phyloP scores from a whole-genome alignment of 1,140 invertebrate species.

The Neomicropteryx cornuta region DNA sequence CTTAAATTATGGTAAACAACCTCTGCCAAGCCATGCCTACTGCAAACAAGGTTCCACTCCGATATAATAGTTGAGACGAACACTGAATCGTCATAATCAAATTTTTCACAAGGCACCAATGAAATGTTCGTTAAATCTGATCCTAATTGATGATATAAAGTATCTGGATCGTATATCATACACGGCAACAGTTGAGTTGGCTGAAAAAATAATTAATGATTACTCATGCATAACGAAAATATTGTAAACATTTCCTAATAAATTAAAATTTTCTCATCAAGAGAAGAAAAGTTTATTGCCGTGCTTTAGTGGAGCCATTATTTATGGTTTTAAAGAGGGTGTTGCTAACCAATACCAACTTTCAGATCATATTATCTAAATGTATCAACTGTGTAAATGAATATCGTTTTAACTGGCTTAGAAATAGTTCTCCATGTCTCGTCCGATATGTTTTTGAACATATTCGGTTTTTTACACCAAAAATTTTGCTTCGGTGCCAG shows the following conservation, averaged over 20 bases:
- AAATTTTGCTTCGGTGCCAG: slow-evolving; percentile 46
- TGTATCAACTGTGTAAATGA: too few relatives aligned
- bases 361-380: too few relatives aligned
- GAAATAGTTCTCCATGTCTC: slow-evolving; percentile 29
- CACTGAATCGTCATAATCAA: slow-evolving; percentile 44
- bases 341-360: too few relatives aligned
- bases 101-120: slow-evolving; percentile 37
- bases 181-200: slow-evolving; percentile 26
- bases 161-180: slow-evolving; percentile 29
- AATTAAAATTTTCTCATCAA: too few relatives aligned
- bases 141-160: slow-evolving; percentile 20
- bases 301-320: too few relatives aligned
- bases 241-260: too few relatives aligned
- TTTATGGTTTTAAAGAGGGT: too few relatives aligned
- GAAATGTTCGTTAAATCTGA: slow-evolving; percentile 27
- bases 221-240: too few relatives aligned
- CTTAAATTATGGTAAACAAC: too few relatives aligned
- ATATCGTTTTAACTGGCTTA: slow-evolving; percentile 29
- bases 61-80: slow-evolving; percentile 58
- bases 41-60: slow-evolving; percentile 66
- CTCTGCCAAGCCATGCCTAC: slow-evolving; percentile 43
- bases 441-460: slow-evolving; percentile 19
- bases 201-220: slow-evolving; percentile 19
- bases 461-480: slow-evolving; percentile 30
- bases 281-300: too few relatives aligned